phyloP scores from a whole-genome alignment of 2,888 invertebrate species.

The Leistus spinibarbis region DNA sequence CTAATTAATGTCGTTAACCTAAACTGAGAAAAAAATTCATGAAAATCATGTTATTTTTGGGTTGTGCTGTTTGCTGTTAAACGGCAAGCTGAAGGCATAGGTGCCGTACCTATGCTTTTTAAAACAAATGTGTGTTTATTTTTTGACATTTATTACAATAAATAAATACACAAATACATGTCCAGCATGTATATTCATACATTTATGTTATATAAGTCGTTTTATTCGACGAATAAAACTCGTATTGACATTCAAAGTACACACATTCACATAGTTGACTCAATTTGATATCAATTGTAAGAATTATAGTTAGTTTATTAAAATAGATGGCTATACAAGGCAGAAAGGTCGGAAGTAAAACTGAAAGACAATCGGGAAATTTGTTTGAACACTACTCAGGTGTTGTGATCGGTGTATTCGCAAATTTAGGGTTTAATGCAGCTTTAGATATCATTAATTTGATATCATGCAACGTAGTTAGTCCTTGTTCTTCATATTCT shows the following conservation, averaged over 20 bases:
- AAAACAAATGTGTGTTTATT: neutral
- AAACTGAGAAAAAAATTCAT: too few species aligned
- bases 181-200: conserved; percentile 51
- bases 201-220: neutral
- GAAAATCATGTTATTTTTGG: too few species aligned
- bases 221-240: neutral
- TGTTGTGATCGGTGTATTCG: conserved; percentile 21
- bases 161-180: conserved; percentile 49
- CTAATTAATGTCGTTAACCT: too few species aligned
- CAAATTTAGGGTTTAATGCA: conserved; percentile 32
- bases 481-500: conserved; percentile 78
- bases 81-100: too few species aligned
- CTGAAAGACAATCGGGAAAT: neutral
- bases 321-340: neutral
- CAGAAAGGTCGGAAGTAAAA: too few species aligned
- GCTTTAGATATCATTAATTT: conserved; percentile 57
- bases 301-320: neutral
- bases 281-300: neutral
- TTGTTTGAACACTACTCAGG: conserved; percentile 29
- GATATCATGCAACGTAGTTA: conserved; percentile 74
- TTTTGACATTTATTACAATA: neutral
- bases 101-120: conserved; percentile 11
- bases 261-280: neutral
- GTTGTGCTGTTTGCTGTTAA: too few species aligned
- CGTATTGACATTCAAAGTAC: neutral